phyloP scores from a whole-genome alignment of 1,140 invertebrate species.

The Rhynchophorus ferrugineus region DNA sequence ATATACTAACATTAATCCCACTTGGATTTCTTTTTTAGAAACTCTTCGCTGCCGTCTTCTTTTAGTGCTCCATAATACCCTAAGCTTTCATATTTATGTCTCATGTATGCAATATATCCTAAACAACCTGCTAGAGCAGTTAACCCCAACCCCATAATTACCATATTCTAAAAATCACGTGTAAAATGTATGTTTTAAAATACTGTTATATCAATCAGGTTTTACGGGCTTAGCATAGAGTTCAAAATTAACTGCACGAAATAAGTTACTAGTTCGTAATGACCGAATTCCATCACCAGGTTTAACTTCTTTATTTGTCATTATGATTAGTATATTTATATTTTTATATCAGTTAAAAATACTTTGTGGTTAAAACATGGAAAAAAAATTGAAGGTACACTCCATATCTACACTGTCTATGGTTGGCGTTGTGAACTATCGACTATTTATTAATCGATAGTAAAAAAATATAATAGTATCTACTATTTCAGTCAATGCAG shows the following conservation, averaged over 20 bases:
- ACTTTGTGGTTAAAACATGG: too few relatives aligned
- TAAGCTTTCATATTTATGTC: conserved; percentile 62
- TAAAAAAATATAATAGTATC: too few relatives aligned
- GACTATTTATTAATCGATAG: too few relatives aligned
- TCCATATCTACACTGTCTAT: too few relatives aligned
- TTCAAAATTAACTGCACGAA: conserved; percentile 74
- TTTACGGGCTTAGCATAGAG: conserved; percentile 73
- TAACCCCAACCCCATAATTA: conserved; percentile 68
- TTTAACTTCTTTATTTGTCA: conserved; percentile 25
- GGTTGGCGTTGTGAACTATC: too few relatives aligned
- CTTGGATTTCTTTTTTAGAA: conserved; percentile 69
- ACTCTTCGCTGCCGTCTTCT: conserved; percentile 63
- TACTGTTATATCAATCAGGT: background rate
- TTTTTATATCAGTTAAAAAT: too few relatives aligned
- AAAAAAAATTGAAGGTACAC: too few relatives aligned
- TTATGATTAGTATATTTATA: too few relatives aligned
- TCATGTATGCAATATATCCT: conserved; percentile 75
- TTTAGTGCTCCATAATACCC: conserved; percentile 71
- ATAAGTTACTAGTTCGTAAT: conserved; percentile 58
- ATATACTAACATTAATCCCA: conserved; percentile 62
- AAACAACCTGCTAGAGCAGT: conserved; percentile 52
- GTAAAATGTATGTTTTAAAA: background rate
- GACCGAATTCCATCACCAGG: conserved; percentile 74
- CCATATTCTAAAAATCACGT: conserved; percentile 63
- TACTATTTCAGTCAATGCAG: too few relatives aligned